Conservation (phyloP, 2,888 invertebrate genomes). For the Acleris laterana region DNA sequence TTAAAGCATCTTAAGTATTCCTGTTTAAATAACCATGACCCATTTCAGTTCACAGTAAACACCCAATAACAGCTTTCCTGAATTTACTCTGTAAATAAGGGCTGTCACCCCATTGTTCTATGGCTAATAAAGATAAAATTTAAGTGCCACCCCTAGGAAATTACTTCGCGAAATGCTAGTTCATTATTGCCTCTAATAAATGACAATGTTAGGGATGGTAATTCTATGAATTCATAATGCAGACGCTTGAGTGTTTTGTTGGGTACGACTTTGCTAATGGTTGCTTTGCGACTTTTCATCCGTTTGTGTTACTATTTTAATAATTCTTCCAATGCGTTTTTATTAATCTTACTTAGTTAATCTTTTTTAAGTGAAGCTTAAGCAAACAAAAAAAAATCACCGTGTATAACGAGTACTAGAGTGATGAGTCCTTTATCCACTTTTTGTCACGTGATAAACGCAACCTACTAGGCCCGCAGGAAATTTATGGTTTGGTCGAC, state of each 20-base stretch:
- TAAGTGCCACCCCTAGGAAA: conserved; percentile 45
- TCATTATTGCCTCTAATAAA: conserved; percentile 20
- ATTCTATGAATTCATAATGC: conserved; percentile 2
- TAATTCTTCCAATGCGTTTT: too few relatives aligned
- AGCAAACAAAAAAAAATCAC: too few relatives aligned
- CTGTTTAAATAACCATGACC: conserved; percentile 6
- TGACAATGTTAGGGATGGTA: neutral
- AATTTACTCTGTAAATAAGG: conserved; percentile 41
- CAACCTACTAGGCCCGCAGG: too few relatives aligned
- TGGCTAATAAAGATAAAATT: conserved; percentile 54
- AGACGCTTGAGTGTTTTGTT: neutral
- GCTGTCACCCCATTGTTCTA: conserved; percentile 46
- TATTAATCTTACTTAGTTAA: too few relatives aligned
- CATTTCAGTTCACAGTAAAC: conserved; percentile 33
- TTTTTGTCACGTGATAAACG: too few relatives aligned
- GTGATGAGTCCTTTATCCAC: too few relatives aligned
- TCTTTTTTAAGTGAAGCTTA: too few relatives aligned
- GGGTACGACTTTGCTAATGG: too few relatives aligned
- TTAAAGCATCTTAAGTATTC: neutral
- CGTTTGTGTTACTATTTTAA: too few relatives aligned
- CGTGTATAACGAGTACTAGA: too few relatives aligned
- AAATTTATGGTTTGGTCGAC: too few relatives aligned
- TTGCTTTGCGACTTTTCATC: too few relatives aligned
- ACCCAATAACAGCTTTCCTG: conserved; percentile 45
- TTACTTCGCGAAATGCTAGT: conserved; percentile 41